Conservation (phyloP, 2,888 invertebrate species). For the Oxycera nigricornis region DNA sequence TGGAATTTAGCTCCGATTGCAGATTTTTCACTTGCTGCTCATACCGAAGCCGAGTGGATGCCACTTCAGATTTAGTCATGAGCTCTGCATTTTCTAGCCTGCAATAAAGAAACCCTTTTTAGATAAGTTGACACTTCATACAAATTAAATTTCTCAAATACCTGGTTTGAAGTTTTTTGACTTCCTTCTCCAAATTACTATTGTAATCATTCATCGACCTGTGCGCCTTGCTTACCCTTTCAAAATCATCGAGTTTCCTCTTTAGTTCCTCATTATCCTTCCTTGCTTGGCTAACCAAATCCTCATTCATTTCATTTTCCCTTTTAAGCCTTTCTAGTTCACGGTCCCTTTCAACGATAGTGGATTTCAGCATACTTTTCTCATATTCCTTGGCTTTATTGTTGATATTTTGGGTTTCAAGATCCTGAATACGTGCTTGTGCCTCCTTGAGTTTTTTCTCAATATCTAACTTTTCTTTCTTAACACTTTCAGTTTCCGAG, state of each 20-base stretch:
- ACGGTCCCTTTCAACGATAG: constrained; percentile 76
- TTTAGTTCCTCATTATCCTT: constrained; percentile 81
- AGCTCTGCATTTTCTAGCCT: constrained; percentile 73
- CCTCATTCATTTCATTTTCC: constrained; percentile 71
- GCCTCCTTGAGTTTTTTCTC: constrained; percentile 55
- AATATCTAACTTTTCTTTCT: constrained; percentile 57
- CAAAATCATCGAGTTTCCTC: constrained; percentile 83
- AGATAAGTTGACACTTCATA: not conserved
- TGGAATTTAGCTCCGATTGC: constrained; percentile 80
- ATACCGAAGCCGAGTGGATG: constrained; percentile 81
- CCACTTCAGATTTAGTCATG: constrained; percentile 77
- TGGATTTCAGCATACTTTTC: constrained; percentile 71
- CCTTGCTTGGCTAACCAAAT: constrained; percentile 75
- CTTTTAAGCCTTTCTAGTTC: constrained; percentile 75
- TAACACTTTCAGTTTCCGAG: constrained; percentile 55
- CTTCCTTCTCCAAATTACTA: constrained; percentile 76
- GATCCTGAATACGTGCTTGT: constrained; percentile 56
- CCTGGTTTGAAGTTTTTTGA: constrained; percentile 72
- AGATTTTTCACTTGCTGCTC: constrained; percentile 84
- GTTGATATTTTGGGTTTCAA: constrained; percentile 56
- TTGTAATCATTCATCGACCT: constrained; percentile 79
- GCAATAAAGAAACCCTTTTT: not conserved
- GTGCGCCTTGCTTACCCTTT: constrained; percentile 83
- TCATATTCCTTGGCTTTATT: constrained; percentile 66
- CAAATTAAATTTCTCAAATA: constrained; percentile 50